Conservation (phyloP, 2,888 invertebrate species). For the Cerastoderma edule region DNA sequence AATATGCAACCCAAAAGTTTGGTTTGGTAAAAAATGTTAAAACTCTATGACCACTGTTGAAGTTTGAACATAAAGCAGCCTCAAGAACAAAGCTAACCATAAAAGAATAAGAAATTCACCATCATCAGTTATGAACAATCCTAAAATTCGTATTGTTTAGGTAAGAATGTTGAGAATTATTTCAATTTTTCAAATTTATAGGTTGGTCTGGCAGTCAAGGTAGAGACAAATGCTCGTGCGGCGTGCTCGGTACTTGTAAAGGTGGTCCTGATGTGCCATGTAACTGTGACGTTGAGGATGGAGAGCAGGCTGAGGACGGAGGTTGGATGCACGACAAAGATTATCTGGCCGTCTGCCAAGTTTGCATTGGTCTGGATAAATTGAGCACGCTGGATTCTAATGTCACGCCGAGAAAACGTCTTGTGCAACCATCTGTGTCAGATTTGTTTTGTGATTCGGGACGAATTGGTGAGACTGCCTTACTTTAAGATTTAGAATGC, state of each 20-base stretch:
- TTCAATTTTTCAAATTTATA: slow-evolving; percentile 21
- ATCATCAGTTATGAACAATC: too few relatives aligned
- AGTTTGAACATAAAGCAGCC: too few relatives aligned
- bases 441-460: slow-evolving; percentile 50
- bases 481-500: background rate
- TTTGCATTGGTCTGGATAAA: slow-evolving; percentile 60
- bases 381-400: slow-evolving; percentile 6
- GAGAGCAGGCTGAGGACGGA: slow-evolving; percentile 37
- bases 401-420: background rate
- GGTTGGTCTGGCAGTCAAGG: slow-evolving; percentile 67
- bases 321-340: slow-evolving; percentile 49
- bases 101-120: too few relatives aligned
- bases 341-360: slow-evolving; percentile 60
- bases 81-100: too few relatives aligned
- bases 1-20: too few relatives aligned
- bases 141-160: too few relatives aligned
- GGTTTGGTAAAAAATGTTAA: too few relatives aligned
- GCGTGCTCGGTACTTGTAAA: slow-evolving; percentile 67
- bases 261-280: slow-evolving; percentile 64
- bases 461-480: slow-evolving; percentile 43
- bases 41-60: too few relatives aligned
- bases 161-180: too few relatives aligned
- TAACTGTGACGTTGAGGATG: slow-evolving; percentile 70
- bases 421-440: slow-evolving; percentile 35
- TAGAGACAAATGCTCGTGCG: slow-evolving; percentile 71